Percentiles rank a stretch among this genome's conserved stretches.
Evolutionary conservation across 1,140 invertebrate genomes (phyloP).

Genomic region (Bombus impatiens): DNA sequence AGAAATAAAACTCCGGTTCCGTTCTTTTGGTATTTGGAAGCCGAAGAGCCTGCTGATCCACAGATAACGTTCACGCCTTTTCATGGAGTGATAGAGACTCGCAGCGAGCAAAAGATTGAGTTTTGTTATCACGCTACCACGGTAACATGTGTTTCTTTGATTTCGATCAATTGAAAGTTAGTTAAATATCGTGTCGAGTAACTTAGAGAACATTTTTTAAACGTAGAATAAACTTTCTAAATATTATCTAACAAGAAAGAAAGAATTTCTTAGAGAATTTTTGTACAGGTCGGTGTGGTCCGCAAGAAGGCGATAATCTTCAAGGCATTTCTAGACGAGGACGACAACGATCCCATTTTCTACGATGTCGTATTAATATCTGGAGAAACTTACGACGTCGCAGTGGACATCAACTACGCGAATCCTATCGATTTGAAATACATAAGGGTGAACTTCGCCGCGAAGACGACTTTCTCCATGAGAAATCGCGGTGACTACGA

Average conservation of each 20-base stretch:
- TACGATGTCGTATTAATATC: constrained; percentile 61
- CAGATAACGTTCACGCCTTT: constrained; percentile 60
- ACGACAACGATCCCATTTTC: constrained; percentile 61
- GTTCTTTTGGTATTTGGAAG: constrained; percentile 65
- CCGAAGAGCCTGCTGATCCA: constrained; percentile 32
- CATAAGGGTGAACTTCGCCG: constrained; percentile 56
- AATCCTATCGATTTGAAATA: constrained; percentile 72
- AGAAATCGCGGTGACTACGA: constrained; percentile 73
- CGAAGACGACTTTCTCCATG: constrained; percentile 58
- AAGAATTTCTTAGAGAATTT: background rate
- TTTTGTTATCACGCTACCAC: constrained; percentile 61
- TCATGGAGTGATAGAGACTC: constrained; percentile 49
- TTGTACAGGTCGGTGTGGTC: constrained; percentile 53
- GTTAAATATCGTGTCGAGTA: background rate
- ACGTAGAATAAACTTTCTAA: too few species aligned
- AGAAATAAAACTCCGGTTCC: constrained; percentile 63
- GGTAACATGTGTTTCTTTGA: constrained; percentile 38
- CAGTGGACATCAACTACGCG: constrained; percentile 66
- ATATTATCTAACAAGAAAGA: background rate
- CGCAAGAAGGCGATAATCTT: constrained; percentile 51
- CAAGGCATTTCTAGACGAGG: constrained; percentile 64
- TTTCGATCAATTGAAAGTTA: background rate
- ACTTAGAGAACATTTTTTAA: too few species aligned
- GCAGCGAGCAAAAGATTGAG: constrained; percentile 53
- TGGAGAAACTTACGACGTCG: constrained; percentile 74